Percentiles rank a stretch among this genome's conserved stretches.
These are phyloP conservation scores for Chelidonichthys spinosus DNA, from an alignment of 2,797 vertebrate species.

Conservation along the genomic window DNA sequence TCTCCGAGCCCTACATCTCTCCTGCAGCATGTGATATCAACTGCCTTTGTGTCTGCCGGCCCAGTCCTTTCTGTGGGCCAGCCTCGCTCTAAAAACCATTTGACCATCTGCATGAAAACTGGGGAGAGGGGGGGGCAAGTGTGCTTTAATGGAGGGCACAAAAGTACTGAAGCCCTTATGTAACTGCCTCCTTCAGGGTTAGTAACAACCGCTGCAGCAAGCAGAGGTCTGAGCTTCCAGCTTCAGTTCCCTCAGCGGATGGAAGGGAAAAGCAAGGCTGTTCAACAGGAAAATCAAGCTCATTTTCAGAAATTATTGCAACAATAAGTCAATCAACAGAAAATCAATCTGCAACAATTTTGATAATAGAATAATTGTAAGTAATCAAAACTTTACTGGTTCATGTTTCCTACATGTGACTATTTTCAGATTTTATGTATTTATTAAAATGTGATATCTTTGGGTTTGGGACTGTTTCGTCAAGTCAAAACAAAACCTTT, in stretches of 20 bases:
- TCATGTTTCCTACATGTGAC: not conserved
- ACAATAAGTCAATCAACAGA: not conserved
- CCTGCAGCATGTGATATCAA: slow-evolving; percentile 64
- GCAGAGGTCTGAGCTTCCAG: slow-evolving; percentile 50
- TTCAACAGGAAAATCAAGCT: not conserved
- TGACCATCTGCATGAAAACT: slow-evolving; percentile 72
- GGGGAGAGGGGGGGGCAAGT: slow-evolving; percentile 46
- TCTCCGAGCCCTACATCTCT: slow-evolving; percentile 43
- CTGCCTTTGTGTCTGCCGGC: slow-evolving; percentile 70
- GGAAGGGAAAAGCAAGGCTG: slow-evolving; percentile 35
- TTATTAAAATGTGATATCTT: not conserved
- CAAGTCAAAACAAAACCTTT: not conserved
- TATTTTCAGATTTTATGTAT: not conserved
- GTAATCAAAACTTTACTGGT: not conserved
- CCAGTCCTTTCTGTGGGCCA: slow-evolving; percentile 63
- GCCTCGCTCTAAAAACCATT: slow-evolving; percentile 69
- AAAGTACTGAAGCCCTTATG: slow-evolving; percentile 72
- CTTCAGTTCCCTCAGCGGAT: slow-evolving; percentile 40
- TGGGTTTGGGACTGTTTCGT: not conserved
- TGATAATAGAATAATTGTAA: not conserved
- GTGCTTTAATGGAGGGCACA: slow-evolving; percentile 78
- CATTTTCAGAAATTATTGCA: not conserved
- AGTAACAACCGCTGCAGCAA: slow-evolving; percentile 54
- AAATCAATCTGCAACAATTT: not conserved
- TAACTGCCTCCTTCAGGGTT: slow-evolving; percentile 75